Base-by-base conservation (phyloP, 1,140 invertebrate species). In the Trichomalopsis sarcophagae region DNA sequence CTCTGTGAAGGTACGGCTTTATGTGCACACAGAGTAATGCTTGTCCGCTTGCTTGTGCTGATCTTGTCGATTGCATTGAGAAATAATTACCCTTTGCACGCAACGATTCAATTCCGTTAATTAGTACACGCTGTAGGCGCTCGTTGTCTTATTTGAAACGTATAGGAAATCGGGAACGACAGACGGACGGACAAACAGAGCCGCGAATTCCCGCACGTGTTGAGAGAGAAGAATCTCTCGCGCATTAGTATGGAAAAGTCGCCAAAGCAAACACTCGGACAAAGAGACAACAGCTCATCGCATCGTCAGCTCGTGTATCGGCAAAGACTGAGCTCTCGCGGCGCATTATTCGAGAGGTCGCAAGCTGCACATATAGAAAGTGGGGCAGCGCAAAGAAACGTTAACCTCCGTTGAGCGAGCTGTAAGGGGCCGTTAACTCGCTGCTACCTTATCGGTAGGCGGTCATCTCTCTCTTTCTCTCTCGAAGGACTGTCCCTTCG, bases 311-410 rank as follows among this genome's bases (percentile, higher is more conserved):
- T 2, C 11, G 14, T 50, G 4, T 62, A 62, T 62, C 55, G 55
- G 21, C 55, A 62, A 62, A 62, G 55, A 62, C 55, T n/a, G 40
- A 62, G 47, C 47, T 13, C 44, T 10, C 47, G 17, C 47, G 17
- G 55, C 7, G 55, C 6, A 21, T 62, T 62, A 17, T 27, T 27
- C 21, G 50, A 47, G 36, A 73, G 23, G 40, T 23, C 66, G 66
- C 66, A 17, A 17, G 17, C 55, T 23, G 10, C 62, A 66, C 17
- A 62, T 62, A 62, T 62, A 21, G 79, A 81, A 81, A 81, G 79
- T 81, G 68, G 79, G 79, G 66, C 79, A 73, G 4, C 40, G 23
- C 36, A n/a, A 81, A n/a, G 68, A 68, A 81, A 68, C 79, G 14
- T 81, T 81, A 81, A 81, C 79, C 79, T 81, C n/a, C 33, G 33